These are phyloP conservation scores for Apodemia duryi DNA, from an alignment of 2,888 invertebrate genomes.

Conservation along the genomic window DNA sequence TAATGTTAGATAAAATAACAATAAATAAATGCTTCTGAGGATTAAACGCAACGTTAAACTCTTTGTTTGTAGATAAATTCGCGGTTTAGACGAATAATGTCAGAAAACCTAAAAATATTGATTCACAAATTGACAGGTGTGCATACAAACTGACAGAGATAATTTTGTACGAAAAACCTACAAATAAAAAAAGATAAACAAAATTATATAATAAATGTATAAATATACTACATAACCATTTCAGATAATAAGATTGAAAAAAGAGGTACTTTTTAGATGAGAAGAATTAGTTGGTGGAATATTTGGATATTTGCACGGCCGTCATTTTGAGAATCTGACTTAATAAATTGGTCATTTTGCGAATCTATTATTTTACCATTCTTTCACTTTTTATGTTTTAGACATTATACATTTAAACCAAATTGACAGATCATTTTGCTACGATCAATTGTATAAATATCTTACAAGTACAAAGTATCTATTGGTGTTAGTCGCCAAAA, in stretches of 20 bases:
- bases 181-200: too few species aligned
- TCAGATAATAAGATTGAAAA: too few species aligned
- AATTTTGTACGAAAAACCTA: too few species aligned
- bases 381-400: not conserved
- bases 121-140: not conserved
- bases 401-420: slow-evolving; percentile 3
- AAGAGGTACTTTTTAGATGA: too few species aligned
- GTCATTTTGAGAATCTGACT: too few species aligned
- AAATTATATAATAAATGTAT: too few species aligned
- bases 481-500: slow-evolving; percentile 75
- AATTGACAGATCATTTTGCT: slow-evolving; percentile 48
- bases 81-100: slow-evolving; percentile 43
- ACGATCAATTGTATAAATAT: slow-evolving; percentile 74
- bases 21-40: slow-evolving; percentile 74
- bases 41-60: slow-evolving; percentile 63
- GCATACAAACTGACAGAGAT: not conserved
- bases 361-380: too few species aligned
- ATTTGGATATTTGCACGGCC: too few species aligned
- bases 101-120: not conserved
- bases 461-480: slow-evolving; percentile 73
- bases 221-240: too few species aligned
- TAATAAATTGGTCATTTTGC: too few species aligned
- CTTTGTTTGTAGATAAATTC: slow-evolving; percentile 71
- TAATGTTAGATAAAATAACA: slow-evolving; percentile 68
- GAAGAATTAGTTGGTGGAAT: too few species aligned